Evolutionary conservation across 1,140 invertebrate genomes (phyloP), one percentile per base, ranked within the genome.

Genomic region (Atta colombica): DNA sequence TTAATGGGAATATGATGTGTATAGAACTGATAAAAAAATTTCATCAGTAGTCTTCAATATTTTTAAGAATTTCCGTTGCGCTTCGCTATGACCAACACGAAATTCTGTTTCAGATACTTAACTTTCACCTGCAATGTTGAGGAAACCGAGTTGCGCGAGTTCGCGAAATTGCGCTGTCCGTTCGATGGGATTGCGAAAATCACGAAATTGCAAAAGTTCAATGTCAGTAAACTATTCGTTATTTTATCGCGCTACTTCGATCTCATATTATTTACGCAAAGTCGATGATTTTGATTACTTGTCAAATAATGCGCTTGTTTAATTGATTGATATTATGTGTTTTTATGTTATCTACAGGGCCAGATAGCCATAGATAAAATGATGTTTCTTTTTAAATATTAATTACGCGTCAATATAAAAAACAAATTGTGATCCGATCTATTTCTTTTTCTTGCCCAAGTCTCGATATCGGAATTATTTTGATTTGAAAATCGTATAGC

Each of bases 201-300:
- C 61, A 28, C 18, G n/a, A 66, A 65, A 66, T 49, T 65, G 25
- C 5, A 16, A 49, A 25, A 66, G 45, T 78, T 66, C 75, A 77
- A 49, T 78, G 77, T 45, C 60, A 31, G 18, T 0, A 3, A 78
- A 66, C 18, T 65, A 78, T 66, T 66, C 14, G 2, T 66, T n/a
- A 0, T 10, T 65, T 49, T 77, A 77, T 65, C 25, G 2, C 3
- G 28, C 10, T 8, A 61, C 18, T 65, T 49, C 2, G 8, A 77
- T 65, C 5, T 49, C 7, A 5, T 10, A 49, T 78, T 53, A 75
- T 75, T 53, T 2, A 31, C 39, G 25, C 16, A 8, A 25, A 69
- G 12, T 18, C 25, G 25, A 51, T 66, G 18, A 78, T 78, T 66
- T 14, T 5, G 6, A 77, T 78, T n/a, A 3, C 45, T 78, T 3